These are phyloP conservation scores for Caracal caracal DNA, from an alignment of 2,113 vertebrate genomes.

Conservation along the genomic window DNA sequence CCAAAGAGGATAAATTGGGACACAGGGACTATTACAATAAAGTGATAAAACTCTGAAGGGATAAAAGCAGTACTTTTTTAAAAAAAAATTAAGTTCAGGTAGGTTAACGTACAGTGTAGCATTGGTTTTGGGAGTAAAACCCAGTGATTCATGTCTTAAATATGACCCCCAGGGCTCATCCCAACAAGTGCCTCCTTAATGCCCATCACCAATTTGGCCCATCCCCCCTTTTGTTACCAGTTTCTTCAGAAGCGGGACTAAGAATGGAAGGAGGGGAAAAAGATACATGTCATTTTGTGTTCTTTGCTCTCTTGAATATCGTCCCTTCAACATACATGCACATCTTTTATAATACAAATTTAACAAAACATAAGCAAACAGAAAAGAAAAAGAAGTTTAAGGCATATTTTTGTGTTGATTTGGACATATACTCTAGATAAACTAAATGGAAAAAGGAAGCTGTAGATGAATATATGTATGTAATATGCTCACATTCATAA, in stretches of 20 bases:
- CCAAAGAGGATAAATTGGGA: neutral
- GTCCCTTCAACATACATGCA: neutral
- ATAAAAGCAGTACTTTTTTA: neutral
- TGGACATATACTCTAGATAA: neutral
- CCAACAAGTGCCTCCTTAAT: no score
- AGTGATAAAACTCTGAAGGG: neutral
- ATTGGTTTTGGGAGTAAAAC: no score
- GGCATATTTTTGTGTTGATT: neutral
- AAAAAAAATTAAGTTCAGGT: no score
- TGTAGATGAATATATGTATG: neutral
- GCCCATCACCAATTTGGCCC: no score
- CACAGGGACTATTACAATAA: neutral
- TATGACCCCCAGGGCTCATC: no score
- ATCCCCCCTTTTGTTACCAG: neutral
- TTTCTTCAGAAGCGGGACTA: neutral
- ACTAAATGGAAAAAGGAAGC: neutral
- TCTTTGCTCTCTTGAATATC: neutral
- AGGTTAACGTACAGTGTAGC: no score
- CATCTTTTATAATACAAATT: neutral
- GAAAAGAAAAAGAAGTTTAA: neutral
- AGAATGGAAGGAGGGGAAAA: neutral
- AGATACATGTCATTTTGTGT: neutral
- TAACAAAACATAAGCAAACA: neutral
- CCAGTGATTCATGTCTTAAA: no score
- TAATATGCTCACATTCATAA: neutral